Evolutionary conservation across 30 jellyfish, hydroid and myxozoan genomes (phyloP).

Genomic region (Haliclystus octoradiatus): DNA sequence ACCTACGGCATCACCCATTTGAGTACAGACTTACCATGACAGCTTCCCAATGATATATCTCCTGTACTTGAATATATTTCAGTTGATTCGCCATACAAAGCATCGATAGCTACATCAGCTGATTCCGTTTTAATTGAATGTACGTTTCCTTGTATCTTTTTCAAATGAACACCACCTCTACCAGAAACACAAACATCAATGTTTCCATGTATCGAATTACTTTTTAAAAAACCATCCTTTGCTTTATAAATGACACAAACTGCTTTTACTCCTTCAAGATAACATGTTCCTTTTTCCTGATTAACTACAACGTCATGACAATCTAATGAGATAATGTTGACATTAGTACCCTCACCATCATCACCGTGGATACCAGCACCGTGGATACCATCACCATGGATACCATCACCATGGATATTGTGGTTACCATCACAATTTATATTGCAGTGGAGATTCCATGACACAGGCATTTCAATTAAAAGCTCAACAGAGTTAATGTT

Average conservation of each 20-base stretch:
- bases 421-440: too few relatives aligned
- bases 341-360: too few relatives aligned
- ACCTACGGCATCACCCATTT: too few relatives aligned
- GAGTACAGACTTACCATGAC: neutral
- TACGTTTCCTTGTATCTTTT: neutral
- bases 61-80: neutral
- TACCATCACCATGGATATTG: too few relatives aligned
- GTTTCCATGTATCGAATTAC: neutral
- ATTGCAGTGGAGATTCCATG: too few relatives aligned
- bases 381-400: too few relatives aligned
- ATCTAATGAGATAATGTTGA: too few relatives aligned
- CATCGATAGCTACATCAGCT: neutral
- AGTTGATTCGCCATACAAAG: neutral
- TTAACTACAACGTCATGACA: too few relatives aligned
- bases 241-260: neutral
- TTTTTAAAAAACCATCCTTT: neutral
- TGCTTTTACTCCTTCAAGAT: neutral
- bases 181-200: neutral
- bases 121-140: neutral
- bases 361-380: too few relatives aligned
- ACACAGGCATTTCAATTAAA: too few relatives aligned
- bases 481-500: too few relatives aligned
- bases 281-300: too few relatives aligned
- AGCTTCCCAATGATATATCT: neutral
- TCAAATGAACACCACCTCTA: neutral